Base-by-base conservation (phyloP, 1,140 invertebrate species). In the Lerema accius region DNA sequence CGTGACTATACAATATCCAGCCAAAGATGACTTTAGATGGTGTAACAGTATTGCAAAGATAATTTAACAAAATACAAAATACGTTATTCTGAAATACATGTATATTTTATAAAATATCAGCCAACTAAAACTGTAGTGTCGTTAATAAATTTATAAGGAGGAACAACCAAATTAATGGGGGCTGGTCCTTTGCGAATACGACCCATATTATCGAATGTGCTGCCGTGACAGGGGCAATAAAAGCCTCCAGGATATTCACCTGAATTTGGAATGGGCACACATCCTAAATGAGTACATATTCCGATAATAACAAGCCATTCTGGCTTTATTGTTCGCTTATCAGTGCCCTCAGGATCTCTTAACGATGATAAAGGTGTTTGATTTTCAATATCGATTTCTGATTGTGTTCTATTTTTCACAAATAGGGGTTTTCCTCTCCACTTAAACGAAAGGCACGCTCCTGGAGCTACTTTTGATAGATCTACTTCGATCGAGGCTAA, bases 191-290 rank as follows among this genome's bases (percentile, higher is more conserved):
- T 97, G 9, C 96, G 93, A 67, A 96, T 94, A 65, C 97, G 92
- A 1, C 96, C 97, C 32, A 96, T 94, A 11, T 93, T 94, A 83
- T 98, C 97, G 79, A 96, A 98, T 85, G 98, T 97, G 60, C 97
- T 98, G 16, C 97, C 97, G 76, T 98, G 97, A 83, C 97, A 98
- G 0, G 97, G 97, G 80, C 97, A 98, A 80, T 96, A 98, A 77
- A 96, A 98, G 11, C 97, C 96, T 4, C 87, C 87, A 1, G 93
- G 93, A 75, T 91, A 93, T 76, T 93, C 96, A 40, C 97, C 96
- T 48, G 95, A 93, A 80, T 96, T 95, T 4, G 96, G 93, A 72
- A 97, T 94, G 39, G 96, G 96, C 15, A 97, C 94, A 90, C 96
- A 97, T 67, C 96, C 97, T 58, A 98, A 92, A 92, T 98, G 97